Evolutionary conservation across 2,797 vertebrate genomes (phyloP).

Genomic region (Malacoctenus gilli): DNA sequence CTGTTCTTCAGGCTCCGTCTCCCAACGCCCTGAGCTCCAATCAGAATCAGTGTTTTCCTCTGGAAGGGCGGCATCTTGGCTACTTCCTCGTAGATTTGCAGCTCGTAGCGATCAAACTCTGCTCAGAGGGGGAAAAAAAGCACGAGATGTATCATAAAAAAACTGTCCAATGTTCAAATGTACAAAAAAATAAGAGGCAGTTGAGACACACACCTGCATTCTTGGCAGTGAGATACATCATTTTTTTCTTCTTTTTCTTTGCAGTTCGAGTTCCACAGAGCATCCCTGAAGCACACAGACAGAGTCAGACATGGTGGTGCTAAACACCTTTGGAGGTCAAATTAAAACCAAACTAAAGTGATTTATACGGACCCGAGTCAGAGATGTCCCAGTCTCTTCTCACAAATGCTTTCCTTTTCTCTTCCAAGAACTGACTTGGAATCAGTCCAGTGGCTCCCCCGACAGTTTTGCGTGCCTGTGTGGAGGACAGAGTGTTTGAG

Average conservation of each 20-base stretch:
- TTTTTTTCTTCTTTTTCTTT: slow-evolving; percentile 98
- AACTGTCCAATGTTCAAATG: too few relatives aligned
- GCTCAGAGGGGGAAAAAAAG: too few relatives aligned
- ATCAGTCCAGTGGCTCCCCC: slow-evolving; percentile 94
- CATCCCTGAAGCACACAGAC: slow-evolving; percentile 79
- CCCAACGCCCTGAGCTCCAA: slow-evolving; percentile 97
- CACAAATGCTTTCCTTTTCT: slow-evolving; percentile 99
- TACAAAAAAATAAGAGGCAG: too few relatives aligned
- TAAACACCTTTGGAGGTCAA: background rate
- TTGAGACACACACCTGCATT: slow-evolving; percentile 91
- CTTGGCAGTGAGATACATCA: slow-evolving; percentile 98
- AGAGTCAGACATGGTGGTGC: slow-evolving; percentile 28
- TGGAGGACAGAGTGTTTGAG: slow-evolving; percentile 1
- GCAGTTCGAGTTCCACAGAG: slow-evolving; percentile 91
- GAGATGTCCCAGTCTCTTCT: slow-evolving; percentile 91
- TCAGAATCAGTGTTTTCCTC: slow-evolving; percentile 95
- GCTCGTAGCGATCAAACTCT: slow-evolving; percentile 99
- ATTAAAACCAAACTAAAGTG: background rate
- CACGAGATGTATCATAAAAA: too few relatives aligned
- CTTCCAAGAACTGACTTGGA: slow-evolving; percentile 97
- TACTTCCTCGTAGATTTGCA: slow-evolving; percentile 98
- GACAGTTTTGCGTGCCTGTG: slow-evolving; percentile 89
- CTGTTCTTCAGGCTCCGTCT: slow-evolving; percentile 97
- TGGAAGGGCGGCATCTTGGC: slow-evolving; percentile 98
- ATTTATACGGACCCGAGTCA: slow-evolving; percentile 71